These are phyloP conservation scores for Simalia tracyae DNA, from an alignment of 2,797 vertebrate genomes.

Conservation along the genomic window DNA sequence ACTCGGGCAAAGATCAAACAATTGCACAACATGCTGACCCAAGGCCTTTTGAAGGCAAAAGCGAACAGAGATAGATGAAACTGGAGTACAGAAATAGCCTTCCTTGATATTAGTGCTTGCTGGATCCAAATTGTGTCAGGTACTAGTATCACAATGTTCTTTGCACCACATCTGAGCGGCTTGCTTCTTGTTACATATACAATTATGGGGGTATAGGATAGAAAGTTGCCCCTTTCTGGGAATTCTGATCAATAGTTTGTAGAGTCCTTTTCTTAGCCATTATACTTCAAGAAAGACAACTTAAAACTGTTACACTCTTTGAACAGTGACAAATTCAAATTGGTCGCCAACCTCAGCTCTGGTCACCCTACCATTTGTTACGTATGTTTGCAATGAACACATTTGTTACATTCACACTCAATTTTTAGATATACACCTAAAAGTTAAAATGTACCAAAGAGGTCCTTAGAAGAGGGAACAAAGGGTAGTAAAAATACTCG, in stretches of 20 bases:
- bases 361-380: not conserved
- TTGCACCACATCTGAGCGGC: not conserved
- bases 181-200: not conserved
- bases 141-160: not conserved
- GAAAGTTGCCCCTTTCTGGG: not conserved
- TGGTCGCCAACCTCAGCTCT: not conserved
- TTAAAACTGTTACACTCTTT: too few relatives aligned
- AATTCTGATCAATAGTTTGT: not conserved
- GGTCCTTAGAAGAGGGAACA: not conserved
- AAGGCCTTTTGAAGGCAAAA: not conserved
- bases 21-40: not conserved
- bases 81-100: not conserved
- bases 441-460: not conserved
- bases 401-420: not conserved
- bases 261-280: not conserved
- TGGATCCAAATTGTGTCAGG: not conserved
- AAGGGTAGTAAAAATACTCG: too few relatives aligned
- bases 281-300: not conserved
- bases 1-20: not conserved
- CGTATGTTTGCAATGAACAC: not conserved
- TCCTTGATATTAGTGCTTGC: not conserved
- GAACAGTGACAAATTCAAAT: not conserved
- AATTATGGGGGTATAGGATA: not conserved
- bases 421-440: not conserved
- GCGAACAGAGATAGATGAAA: not conserved